Evolutionary conservation across 2,888 invertebrate species (phyloP), one percentile per base, ranked within the genome.

Genomic region (Spodoptera littoralis): DNA sequence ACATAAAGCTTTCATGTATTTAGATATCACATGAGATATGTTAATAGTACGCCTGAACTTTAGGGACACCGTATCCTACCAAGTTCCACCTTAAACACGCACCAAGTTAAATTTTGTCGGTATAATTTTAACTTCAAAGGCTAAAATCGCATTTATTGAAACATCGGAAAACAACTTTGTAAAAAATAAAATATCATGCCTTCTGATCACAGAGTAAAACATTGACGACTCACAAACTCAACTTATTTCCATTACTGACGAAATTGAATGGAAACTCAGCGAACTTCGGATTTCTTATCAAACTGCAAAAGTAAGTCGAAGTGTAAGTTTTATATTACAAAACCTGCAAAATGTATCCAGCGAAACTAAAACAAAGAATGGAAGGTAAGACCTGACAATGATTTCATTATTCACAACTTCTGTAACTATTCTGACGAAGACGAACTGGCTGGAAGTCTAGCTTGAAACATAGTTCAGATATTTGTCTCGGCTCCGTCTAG

Each of bases 11-110:
- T 68, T 68, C 72, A 65, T 60, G 54, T 75, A 76, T 76, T 75
- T 65, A 75, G 63, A 76, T 76, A 76, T 78, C 61, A 60, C 69
- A 76, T 68, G 56, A 76, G 57, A 72, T 76, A 76, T 69, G 79
- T 68, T 65, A 68, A 72, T 76, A 55, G 42, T 60, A 43, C 45
- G 53, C 48, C 55, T 50, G 53, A 77, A 76, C 56, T 76, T 78
- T 75, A 44, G 65, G 64, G 79, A 72, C 79, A 48, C 59, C 50
- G 56, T 36, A 36, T 36, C 36, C 36, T n/a, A 12, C 54, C 62
- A 75, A 68, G 56, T 72, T 72, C n/a, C 65, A n/a, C 54, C 54
- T 68, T 68, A 68, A 75, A 78, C 63, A 72, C 65, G 76, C 68
- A 51, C 48, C 57, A 3, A 60, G 49, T 64, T 60, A 43, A 62